phyloP scores from a whole-genome alignment of 2,888 invertebrate genomes.

The Clanis bilineata region DNA sequence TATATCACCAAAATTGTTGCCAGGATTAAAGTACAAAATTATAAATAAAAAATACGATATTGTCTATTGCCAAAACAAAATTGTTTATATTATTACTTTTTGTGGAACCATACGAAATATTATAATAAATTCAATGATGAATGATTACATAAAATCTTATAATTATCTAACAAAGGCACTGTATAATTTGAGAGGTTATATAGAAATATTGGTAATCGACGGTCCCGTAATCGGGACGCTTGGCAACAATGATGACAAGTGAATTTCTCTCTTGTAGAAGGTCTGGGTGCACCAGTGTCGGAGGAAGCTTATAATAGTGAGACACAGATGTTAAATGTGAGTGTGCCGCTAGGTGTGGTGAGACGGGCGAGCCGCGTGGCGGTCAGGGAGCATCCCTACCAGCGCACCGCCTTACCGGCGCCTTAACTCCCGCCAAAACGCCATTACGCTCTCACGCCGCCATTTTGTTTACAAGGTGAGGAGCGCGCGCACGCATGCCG shows the following conservation, averaged over 20 bases:
- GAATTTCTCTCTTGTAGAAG: slow-evolving; percentile 33
- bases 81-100: too few species aligned
- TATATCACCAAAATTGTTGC: background rate
- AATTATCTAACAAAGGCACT: background rate
- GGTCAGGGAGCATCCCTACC: slow-evolving; percentile 98
- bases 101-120: slow-evolving; percentile 11
- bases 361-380: slow-evolving; percentile 92
- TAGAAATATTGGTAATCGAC: background rate
- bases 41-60: too few species aligned
- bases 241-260: slow-evolving; percentile 28
- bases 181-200: background rate
- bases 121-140: background rate
- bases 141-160: background rate
- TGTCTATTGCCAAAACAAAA: too few species aligned
- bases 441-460: slow-evolving; percentile 77
- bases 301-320: slow-evolving; percentile 47
- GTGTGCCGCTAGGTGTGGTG: slow-evolving; percentile 90
- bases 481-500: slow-evolving; percentile 68
- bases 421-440: slow-evolving; percentile 82
- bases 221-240: background rate
- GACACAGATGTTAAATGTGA: slow-evolving; percentile 70
- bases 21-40: background rate
- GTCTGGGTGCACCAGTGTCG: slow-evolving; percentile 42
- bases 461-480: slow-evolving; percentile 82
- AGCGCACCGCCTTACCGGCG: slow-evolving; percentile 91